Conservation (phyloP, 2,113 vertebrate genomes). For the Micronycteris hirsuta region DNA sequence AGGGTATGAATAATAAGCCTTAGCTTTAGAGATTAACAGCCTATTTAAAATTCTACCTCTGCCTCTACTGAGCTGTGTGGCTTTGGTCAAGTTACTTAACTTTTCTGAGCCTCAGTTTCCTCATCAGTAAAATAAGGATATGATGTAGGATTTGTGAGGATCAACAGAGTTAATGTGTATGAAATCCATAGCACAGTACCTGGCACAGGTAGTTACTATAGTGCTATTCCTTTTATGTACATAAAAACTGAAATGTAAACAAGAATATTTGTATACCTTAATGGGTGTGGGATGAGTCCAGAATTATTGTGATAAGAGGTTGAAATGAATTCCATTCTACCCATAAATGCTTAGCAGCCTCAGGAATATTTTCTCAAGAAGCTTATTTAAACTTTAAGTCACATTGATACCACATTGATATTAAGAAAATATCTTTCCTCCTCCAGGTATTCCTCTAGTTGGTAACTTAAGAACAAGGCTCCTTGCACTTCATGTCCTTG, state of each 20-base stretch:
- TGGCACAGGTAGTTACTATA: not conserved
- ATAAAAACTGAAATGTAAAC: not conserved
- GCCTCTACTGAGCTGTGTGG: not conserved
- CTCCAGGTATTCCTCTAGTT: constrained; percentile 91
- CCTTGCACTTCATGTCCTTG: constrained; percentile 94
- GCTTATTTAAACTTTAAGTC: constrained; percentile 36
- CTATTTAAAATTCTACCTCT: not conserved
- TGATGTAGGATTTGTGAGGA: not conserved
- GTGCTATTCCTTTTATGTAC: not conserved
- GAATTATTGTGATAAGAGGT: constrained; percentile 14
- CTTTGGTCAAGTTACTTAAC: not conserved
- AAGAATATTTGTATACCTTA: not conserved
- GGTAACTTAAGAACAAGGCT: constrained; percentile 96
- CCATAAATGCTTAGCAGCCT: constrained; percentile 5
- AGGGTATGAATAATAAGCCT: not conserved
- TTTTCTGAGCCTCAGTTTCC: constrained; percentile 16
- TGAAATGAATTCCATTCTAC: not conserved
- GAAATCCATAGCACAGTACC: not conserved
- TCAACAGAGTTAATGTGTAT: not conserved
- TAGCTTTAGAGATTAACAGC: not conserved
- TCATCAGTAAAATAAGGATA: not conserved
- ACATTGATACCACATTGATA: constrained; percentile 20
- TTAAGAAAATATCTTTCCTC: not conserved
- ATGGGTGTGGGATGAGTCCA: not conserved
- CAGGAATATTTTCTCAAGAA: not conserved